Percentiles rank a stretch among this genome's conserved stretches.
Evolutionary conservation across 2,888 invertebrate genomes (phyloP).

Genomic region (Frankliniella intonsa): DNA sequence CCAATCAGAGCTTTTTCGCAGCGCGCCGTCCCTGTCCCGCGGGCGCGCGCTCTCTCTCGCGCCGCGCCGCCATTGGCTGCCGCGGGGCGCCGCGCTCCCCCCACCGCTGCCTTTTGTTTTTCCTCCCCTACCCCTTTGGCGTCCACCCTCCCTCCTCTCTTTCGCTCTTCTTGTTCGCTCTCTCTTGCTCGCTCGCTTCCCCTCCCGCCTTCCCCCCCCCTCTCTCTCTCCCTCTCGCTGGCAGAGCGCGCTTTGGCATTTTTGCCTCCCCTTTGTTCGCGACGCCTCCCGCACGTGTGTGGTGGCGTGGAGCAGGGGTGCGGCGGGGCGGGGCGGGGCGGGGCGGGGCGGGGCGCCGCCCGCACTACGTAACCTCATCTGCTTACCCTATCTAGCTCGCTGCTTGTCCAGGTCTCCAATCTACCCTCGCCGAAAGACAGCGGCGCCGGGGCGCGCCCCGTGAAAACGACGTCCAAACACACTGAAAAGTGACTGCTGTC

Average conservation of each 20-base stretch:
- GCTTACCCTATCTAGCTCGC: background rate
- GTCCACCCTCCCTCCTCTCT: background rate
- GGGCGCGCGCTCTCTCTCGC: background rate
- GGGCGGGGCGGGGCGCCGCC: background rate
- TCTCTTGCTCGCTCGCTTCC: background rate
- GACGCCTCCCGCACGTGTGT: background rate
- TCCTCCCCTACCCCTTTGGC: background rate
- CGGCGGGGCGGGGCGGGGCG: background rate
- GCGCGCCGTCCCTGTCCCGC: background rate
- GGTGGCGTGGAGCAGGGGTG: background rate
- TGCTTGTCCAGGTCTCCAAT: no score
- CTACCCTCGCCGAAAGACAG: background rate
- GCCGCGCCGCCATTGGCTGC: constrained; percentile 1
- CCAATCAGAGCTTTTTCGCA: constrained; percentile 2
- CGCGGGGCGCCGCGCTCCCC: background rate
- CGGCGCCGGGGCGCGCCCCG: background rate
- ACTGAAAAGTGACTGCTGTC: no score
- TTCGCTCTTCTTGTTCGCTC: background rate
- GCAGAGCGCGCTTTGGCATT: background rate
- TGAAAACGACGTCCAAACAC: background rate
- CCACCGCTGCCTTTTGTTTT: background rate
- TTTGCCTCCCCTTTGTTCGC: background rate
- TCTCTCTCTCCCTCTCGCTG: background rate
- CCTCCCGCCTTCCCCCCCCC: background rate
- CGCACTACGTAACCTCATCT: background rate